These are phyloP conservation scores for Tetrao urogallus DNA, from an alignment of 2,113 vertebrate genomes.

Conservation along the genomic window DNA sequence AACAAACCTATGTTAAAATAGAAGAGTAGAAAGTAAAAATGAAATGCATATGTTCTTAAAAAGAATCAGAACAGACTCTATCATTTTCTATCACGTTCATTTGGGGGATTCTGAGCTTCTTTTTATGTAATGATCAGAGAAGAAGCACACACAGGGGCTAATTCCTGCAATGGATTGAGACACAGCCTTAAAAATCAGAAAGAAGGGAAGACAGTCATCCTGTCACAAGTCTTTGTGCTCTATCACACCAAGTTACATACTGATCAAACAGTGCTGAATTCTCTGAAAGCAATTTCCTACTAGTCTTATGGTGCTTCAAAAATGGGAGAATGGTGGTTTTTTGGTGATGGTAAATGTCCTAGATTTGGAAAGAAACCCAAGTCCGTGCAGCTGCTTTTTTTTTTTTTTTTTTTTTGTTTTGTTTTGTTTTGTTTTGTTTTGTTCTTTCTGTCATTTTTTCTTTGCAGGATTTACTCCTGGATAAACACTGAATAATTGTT, in stretches of 20 bases:
- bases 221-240: background rate
- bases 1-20: background rate
- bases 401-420: background rate
- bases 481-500: background rate
- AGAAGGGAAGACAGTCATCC: background rate
- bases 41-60: background rate
- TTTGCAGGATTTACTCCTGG: background rate
- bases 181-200: constrained; percentile 24
- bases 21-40: background rate
- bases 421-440: too few species aligned
- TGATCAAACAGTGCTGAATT: background rate
- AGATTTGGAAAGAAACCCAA: background rate
- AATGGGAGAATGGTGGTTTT: background rate
- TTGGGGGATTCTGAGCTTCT: background rate
- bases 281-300: constrained; percentile 15
- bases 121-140: background rate
- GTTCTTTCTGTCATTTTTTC: background rate
- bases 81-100: background rate
- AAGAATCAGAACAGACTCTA: background rate
- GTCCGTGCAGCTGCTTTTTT: too few species aligned
- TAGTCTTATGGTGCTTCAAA: background rate
- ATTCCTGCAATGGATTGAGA: background rate
- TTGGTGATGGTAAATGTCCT: background rate
- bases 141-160: background rate
- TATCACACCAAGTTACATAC: background rate